These are phyloP conservation scores for Falco berigora DNA, from an alignment of 2,797 vertebrate genomes.

Conservation along the genomic window DNA sequence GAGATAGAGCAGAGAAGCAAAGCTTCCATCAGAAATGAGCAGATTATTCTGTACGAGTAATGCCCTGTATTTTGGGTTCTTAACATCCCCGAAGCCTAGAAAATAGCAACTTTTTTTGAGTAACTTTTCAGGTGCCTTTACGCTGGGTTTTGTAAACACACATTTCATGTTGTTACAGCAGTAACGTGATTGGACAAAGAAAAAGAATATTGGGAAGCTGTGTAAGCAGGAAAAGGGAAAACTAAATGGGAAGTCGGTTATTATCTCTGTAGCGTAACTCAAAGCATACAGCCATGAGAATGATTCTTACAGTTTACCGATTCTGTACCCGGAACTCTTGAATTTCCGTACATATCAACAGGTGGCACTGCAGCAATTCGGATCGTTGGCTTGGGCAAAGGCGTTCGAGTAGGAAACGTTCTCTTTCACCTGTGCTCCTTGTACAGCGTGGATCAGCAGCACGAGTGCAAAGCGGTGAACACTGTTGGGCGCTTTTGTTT, in stretches of 20 bases:
- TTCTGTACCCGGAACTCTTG: neutral
- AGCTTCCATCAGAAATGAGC: neutral
- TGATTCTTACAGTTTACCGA: neutral
- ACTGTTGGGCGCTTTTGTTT: neutral
- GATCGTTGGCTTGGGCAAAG: neutral
- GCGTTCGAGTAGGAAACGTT: neutral
- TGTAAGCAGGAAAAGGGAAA: neutral
- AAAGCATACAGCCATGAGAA: neutral
- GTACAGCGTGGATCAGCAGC: neutral
- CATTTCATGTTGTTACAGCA: neutral
- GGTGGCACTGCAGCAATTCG: conserved; percentile 1
- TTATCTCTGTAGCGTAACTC: neutral
- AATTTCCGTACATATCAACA: neutral
- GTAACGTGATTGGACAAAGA: neutral
- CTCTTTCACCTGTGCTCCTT: neutral
- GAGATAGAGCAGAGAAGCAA: neutral
- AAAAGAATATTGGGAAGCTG: neutral
- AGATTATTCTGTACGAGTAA: neutral
- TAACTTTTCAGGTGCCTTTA: neutral
- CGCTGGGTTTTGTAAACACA: neutral
- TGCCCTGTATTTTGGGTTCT: neutral
- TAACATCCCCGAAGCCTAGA: neutral
- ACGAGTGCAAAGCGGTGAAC: neutral
- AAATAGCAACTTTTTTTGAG: neutral
- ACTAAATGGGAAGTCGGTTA: neutral